Conservation (phyloP, 2,797 vertebrate genomes). For the Propithecus deckenii region DNA sequence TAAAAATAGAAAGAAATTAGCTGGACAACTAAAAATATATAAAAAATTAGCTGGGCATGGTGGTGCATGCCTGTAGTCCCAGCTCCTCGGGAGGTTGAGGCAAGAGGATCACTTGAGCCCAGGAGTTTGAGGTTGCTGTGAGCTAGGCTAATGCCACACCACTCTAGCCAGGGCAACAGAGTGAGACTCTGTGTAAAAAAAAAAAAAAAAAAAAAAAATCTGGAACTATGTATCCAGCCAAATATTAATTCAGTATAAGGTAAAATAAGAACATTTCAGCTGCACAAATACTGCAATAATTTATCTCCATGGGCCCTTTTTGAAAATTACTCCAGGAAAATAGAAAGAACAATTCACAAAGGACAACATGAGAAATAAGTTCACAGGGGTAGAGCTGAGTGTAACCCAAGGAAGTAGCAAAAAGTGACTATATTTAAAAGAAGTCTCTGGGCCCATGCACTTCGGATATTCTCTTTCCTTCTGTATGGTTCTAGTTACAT, state of each 20-base stretch:
- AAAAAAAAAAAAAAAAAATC: too few relatives aligned
- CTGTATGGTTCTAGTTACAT: neutral
- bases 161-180: too few relatives aligned
- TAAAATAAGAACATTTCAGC: neutral
- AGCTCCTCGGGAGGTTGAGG: too few relatives aligned
- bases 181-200: too few relatives aligned
- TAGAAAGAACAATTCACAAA: neutral
- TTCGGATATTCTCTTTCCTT: neutral
- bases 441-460: neutral
- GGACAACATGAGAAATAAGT: neutral
- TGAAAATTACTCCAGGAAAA: neutral
- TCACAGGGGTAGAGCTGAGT: neutral
- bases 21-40: too few relatives aligned
- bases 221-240: neutral
- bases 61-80: too few relatives aligned
- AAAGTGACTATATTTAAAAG: neutral
- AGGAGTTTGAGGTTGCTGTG: too few relatives aligned
- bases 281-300: neutral
- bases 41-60: too few relatives aligned
- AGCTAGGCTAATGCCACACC: too few relatives aligned
- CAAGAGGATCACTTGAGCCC: too few relatives aligned
- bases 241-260: neutral
- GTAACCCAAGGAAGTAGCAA: neutral
- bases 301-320: neutral
- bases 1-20: too few relatives aligned